These are phyloP conservation scores for Atherix ibis DNA, from an alignment of 2,888 invertebrate species.

Conservation along the genomic window DNA sequence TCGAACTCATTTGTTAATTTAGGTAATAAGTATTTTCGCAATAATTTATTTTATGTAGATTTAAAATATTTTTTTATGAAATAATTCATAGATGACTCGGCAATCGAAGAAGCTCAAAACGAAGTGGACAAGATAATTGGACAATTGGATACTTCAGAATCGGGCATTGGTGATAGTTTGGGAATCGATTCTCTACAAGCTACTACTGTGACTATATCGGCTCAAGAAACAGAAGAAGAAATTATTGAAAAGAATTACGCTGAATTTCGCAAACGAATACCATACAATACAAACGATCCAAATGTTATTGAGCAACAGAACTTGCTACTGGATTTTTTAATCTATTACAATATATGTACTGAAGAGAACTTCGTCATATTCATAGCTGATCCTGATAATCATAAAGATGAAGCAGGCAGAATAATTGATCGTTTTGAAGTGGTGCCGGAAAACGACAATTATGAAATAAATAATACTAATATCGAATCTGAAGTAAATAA, in stretches of 20 bases:
- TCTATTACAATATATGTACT: constrained; percentile 27
- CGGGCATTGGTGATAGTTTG: too few relatives aligned
- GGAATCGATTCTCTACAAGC: too few relatives aligned
- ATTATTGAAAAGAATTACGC: too few relatives aligned
- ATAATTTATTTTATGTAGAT: too few relatives aligned
- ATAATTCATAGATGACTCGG: too few relatives aligned
- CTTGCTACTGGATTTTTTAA: constrained; percentile 25
- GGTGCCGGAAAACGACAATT: constrained; percentile 9
- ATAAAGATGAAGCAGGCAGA: constrained; percentile 24
- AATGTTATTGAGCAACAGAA: constrained; percentile 24
- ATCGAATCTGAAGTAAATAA: not conserved
- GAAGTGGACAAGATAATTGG: too few relatives aligned
- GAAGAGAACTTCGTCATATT: constrained; percentile 29
- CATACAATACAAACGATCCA: constrained; percentile 25
- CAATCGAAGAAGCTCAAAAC: too few relatives aligned
- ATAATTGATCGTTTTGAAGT: constrained; percentile 24
- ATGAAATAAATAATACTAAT: not conserved
- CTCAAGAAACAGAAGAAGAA: too few relatives aligned
- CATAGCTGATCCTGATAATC: constrained; percentile 27
- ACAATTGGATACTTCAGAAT: too few relatives aligned
- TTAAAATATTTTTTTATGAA: too few relatives aligned
- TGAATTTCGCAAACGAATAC: constrained; percentile 22
- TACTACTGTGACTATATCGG: too few relatives aligned
- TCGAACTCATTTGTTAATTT: not conserved
- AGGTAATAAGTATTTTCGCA: too few relatives aligned